phyloP scores from a whole-genome alignment of 1,140 invertebrate genomes.

The Lordiphosa stackelbergi region DNA sequence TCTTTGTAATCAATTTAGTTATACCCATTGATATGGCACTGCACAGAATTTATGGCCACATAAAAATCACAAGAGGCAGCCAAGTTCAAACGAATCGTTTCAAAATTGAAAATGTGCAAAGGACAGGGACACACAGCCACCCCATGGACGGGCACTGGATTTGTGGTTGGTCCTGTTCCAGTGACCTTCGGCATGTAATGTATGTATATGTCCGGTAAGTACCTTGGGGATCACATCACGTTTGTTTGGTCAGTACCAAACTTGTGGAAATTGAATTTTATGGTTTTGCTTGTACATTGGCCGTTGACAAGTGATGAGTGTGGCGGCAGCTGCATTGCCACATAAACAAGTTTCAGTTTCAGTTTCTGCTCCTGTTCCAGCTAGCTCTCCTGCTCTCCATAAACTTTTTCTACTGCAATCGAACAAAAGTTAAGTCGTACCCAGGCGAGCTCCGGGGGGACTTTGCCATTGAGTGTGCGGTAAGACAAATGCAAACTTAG shows the following conservation, averaged over 20 bases:
- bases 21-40: not conserved
- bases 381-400: not conserved
- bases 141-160: slow-evolving; percentile 1
- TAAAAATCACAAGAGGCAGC: slow-evolving; percentile 59
- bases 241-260: slow-evolving; percentile 59
- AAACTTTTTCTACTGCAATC: slow-evolving; percentile 13
- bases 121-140: not conserved
- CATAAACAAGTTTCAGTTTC: not conserved
- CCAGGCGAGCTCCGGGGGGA: too few relatives aligned
- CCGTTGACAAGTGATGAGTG: not conserved
- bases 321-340: not conserved
- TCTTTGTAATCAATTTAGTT: too few relatives aligned
- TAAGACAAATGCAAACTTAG: slow-evolving; percentile 4
- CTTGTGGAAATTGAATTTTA: slow-evolving; percentile 18
- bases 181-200: slow-evolving; percentile 35
- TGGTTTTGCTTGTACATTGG: not conserved
- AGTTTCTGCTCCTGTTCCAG: not conserved
- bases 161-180: not conserved
- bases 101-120: slow-evolving; percentile 19
- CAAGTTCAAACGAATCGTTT: slow-evolving; percentile 29
- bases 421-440: slow-evolving; percentile 6
- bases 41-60: slow-evolving; percentile 56
- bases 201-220: slow-evolving; percentile 17
- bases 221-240: slow-evolving; percentile 53
- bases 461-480: too few relatives aligned